A percentile compares a stretch with the other conserved stretches of the same genome.
These are phyloP conservation scores for Lycocerus yunnanus DNA, from an alignment of 2,888 invertebrate genomes.

Conservation along the genomic window DNA sequence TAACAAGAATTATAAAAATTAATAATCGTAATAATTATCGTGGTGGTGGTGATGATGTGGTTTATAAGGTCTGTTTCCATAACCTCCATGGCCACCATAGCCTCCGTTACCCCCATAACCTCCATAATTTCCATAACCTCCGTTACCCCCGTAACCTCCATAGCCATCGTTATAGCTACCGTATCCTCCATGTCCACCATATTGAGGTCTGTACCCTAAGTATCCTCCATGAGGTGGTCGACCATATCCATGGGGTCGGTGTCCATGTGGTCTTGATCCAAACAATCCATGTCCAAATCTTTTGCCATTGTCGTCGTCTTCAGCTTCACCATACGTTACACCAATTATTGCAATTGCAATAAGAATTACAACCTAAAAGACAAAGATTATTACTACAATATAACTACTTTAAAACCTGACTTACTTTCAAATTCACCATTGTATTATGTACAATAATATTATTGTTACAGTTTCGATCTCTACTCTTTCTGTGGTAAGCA, in stretches of 20 bases:
- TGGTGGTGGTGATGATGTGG: not conserved
- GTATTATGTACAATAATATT: too few relatives aligned
- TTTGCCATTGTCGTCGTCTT: not conserved
- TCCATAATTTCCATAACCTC: slow-evolving; percentile 16
- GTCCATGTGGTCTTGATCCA: not conserved
- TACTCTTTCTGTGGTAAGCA: not conserved
- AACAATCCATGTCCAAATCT: not conserved
- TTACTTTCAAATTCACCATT: not conserved
- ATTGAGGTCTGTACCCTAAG: not conserved
- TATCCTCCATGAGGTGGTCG: not conserved
- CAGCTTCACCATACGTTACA: not conserved
- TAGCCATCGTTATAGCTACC: not conserved
- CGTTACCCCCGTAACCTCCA: slow-evolving; percentile 14
- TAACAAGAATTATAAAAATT: not conserved
- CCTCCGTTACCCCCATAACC: slow-evolving; percentile 24
- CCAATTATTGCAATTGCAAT: not conserved
- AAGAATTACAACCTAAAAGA: not conserved
- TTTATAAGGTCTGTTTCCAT: slow-evolving; percentile 9
- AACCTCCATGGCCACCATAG: slow-evolving; percentile 20
- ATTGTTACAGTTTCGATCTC: not conserved
- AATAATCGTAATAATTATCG: not conserved
- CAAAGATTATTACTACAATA: not conserved
- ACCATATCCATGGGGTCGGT: not conserved
- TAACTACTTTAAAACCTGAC: too few relatives aligned
- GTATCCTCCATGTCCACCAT: not conserved